Percentiles rank a stretch among this genome's conserved stretches.
phyloP scores from a whole-genome alignment of 2,113 vertebrate species.

The Pterophyllum scalare region DNA sequence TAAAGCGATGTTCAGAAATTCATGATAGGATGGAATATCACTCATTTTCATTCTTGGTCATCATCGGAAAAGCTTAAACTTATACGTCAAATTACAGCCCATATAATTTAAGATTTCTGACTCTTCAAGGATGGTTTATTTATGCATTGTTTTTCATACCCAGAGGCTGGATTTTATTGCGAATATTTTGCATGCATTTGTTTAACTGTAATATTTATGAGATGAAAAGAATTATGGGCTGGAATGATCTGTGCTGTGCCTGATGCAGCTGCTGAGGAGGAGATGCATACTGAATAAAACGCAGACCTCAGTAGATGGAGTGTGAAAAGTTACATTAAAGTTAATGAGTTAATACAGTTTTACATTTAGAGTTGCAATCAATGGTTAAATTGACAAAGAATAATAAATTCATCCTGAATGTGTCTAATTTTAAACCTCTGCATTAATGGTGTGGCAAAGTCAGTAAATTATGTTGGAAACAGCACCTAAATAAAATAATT shows the following conservation, averaged over 20 bases:
- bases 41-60: neutral
- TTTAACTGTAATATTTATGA: neutral
- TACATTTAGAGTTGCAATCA: neutral
- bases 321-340: neutral
- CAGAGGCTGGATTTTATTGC: neutral
- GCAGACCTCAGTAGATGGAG: neutral
- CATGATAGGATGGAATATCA: neutral
- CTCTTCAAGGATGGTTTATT: neutral
- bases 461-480: too few species aligned
- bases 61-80: neutral
- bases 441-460: too few species aligned
- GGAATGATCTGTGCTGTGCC: neutral
- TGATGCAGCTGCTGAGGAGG: neutral
- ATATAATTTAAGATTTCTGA: neutral
- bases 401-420: neutral
- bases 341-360: neutral
- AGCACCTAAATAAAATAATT: too few species aligned
- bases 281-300: neutral
- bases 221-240: neutral
- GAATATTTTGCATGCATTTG: constrained; percentile 9
- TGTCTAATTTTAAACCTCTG: too few species aligned
- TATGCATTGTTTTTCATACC: neutral
- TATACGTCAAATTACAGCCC: neutral
- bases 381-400: neutral
- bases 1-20: neutral